Evolutionary conservation across 2,113 vertebrate genomes (phyloP).

Genomic region (Narcine bancroftii): DNA sequence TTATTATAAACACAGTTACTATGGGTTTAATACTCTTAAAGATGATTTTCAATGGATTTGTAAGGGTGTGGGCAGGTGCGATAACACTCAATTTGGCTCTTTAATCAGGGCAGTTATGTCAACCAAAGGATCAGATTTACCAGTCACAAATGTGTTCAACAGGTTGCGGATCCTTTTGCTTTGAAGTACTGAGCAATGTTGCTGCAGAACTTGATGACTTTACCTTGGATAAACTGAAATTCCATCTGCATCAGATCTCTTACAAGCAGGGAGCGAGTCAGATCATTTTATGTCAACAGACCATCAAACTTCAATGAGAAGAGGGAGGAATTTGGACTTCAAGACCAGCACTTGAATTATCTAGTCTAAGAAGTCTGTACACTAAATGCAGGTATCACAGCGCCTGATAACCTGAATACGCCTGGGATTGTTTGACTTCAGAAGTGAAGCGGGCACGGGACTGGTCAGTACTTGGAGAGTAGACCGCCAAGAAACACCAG

Average conservation of each 20-base stretch:
- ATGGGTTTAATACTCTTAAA: neutral
- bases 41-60: neutral
- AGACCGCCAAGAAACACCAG: too few relatives aligned
- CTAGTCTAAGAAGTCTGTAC: too few relatives aligned
- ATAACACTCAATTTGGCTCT: neutral
- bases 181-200: neutral
- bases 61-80: neutral
- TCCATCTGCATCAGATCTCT: neutral
- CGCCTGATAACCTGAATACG: too few relatives aligned
- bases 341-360: too few relatives aligned
- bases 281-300: neutral
- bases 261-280: too few relatives aligned
- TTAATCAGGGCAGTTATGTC: neutral
- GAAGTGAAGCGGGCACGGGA: too few relatives aligned
- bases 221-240: neutral
- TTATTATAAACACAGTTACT: neutral
- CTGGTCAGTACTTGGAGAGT: too few relatives aligned
- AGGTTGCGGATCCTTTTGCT: neutral
- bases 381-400: too few relatives aligned
- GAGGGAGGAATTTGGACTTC: too few relatives aligned
- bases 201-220: neutral
- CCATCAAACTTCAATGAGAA: neutral
- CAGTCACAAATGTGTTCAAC: neutral
- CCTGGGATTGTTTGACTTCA: too few relatives aligned
- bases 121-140: neutral